Conservation (phyloP, 37 sponge, comb jelly and placozoan genomes). For the Mnemiopsis leidyi region DNA sequence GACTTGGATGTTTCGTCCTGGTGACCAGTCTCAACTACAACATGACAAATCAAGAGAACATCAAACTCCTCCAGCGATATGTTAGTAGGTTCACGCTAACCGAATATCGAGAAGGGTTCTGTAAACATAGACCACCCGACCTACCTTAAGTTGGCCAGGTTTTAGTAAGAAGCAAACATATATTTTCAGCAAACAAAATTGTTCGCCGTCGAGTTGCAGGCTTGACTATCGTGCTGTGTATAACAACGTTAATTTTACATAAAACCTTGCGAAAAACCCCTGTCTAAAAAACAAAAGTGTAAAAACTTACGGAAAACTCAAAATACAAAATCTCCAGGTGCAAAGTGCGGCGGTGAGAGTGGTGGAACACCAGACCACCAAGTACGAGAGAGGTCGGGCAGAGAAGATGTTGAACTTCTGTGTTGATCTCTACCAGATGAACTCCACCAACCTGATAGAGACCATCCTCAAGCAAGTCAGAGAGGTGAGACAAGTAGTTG, state of each 20-base stretch:
- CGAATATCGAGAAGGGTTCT: too few relatives aligned
- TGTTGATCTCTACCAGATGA: constrained; percentile 63
- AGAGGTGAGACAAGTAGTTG: too few relatives aligned
- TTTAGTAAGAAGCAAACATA: too few relatives aligned
- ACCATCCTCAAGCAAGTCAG: constrained; percentile 64
- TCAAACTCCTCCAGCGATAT: constrained; percentile 49
- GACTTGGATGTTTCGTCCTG: not conserved
- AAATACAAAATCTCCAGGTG: too few relatives aligned
- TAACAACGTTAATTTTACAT: not conserved
- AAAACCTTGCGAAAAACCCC: too few relatives aligned
- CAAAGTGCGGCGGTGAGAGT: constrained; percentile 25
- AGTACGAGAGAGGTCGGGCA: not conserved
- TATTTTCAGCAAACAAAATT: too few relatives aligned
- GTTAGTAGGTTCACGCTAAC: constrained; percentile 6
- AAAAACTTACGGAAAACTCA: too few relatives aligned
- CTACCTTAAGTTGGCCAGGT: too few relatives aligned
- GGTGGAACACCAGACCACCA: constrained; percentile 43
- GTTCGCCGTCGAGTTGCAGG: too few relatives aligned
- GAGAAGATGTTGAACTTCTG: constrained; percentile 66
- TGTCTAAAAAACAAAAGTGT: too few relatives aligned
- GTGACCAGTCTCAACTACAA: constrained; percentile 35
- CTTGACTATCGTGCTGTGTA: not conserved
- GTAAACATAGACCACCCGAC: too few relatives aligned
- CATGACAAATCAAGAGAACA: constrained; percentile 2
- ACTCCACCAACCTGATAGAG: constrained; percentile 42